phyloP scores from a whole-genome alignment of 1,140 invertebrate species.

The Psix sp. region DNA sequence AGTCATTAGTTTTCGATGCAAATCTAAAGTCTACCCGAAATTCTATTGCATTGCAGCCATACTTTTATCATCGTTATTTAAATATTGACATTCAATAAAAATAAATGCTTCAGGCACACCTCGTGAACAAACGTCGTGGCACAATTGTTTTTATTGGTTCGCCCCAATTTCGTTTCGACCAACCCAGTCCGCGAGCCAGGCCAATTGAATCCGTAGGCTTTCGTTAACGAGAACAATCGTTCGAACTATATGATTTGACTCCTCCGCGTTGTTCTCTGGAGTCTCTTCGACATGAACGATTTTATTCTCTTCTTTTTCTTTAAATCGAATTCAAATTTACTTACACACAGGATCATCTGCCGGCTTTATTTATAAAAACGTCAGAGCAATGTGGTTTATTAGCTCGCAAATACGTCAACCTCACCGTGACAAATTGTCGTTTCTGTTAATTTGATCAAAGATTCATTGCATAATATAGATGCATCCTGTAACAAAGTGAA shows the following conservation, averaged over 20 bases:
- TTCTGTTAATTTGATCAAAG: constrained; percentile 34
- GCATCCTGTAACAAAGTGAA: constrained; percentile 13
- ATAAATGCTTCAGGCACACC: too few relatives aligned
- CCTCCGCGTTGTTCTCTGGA: constrained; percentile 4
- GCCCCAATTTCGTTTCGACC: constrained; percentile 52
- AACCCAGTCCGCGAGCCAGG: constrained; percentile 20
- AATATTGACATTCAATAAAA: constrained; percentile 14
- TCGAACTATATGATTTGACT: constrained; percentile 10
- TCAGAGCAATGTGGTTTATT: too few relatives aligned
- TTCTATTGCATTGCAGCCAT: too few relatives aligned
- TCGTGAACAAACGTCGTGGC: constrained; percentile 26
- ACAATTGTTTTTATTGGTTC: constrained; percentile 47
- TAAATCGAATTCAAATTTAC: too few relatives aligned
- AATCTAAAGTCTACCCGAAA: too few relatives aligned
- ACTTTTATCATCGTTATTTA: constrained; percentile 17
- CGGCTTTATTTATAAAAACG: too few relatives aligned
- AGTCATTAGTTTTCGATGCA: too few relatives aligned
- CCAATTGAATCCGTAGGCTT: constrained; percentile 25
- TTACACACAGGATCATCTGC: too few relatives aligned
- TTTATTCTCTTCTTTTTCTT: too few relatives aligned
- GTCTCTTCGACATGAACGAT: too few relatives aligned
- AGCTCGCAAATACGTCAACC: constrained; percentile 7
- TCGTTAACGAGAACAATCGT: constrained; percentile 37
- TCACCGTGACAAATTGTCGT: constrained; percentile 28
- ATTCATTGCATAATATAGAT: constrained; percentile 30